Conservation (phyloP, 2,113 vertebrate genomes). For the Gobius niger region DNA sequence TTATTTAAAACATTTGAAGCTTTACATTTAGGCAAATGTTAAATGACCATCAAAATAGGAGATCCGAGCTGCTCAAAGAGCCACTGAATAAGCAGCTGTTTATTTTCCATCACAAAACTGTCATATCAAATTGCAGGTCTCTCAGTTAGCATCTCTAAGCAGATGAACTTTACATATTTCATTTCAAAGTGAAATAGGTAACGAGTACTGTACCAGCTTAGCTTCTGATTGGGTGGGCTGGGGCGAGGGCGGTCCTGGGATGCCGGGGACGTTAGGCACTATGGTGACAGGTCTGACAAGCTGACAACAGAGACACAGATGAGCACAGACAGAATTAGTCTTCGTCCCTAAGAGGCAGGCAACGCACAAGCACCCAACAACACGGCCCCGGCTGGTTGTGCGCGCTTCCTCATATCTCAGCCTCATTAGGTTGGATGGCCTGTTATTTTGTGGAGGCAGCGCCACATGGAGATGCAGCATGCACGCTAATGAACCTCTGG, state of each 20-base stretch:
- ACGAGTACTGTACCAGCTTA: constrained; percentile 87
- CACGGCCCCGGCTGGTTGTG: constrained; percentile 44
- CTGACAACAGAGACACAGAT: constrained; percentile 80
- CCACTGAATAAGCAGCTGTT: neutral
- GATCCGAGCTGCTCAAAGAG: no score
- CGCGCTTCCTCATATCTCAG: constrained; percentile 74
- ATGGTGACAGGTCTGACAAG: constrained; percentile 98
- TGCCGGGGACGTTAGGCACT: constrained; percentile 98
- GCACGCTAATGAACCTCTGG: constrained; percentile 75
- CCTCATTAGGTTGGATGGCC: constrained; percentile 79
- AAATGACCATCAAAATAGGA: no score
- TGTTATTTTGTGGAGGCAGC: constrained; percentile 75
- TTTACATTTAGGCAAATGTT: neutral
- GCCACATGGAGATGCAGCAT: constrained; percentile 73
- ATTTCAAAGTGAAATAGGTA: constrained; percentile 34
- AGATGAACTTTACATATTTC: neutral
- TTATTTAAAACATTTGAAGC: neutral
- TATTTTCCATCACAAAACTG: neutral
- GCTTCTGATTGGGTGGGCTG: constrained; percentile 94
- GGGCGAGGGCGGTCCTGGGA: constrained; percentile 96
- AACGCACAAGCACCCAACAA: constrained; percentile 27
- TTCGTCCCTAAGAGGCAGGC: constrained; percentile 46
- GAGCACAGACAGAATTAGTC: constrained; percentile 69
- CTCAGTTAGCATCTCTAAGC: neutral
- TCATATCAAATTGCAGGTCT: neutral